A percentile compares a stretch with the other conserved stretches of the same genome.
These are phyloP conservation scores for Chrysogorgia sp. DNA, from an alignment of 92 coral and sea anemone genomes.

Conservation along the genomic window DNA sequence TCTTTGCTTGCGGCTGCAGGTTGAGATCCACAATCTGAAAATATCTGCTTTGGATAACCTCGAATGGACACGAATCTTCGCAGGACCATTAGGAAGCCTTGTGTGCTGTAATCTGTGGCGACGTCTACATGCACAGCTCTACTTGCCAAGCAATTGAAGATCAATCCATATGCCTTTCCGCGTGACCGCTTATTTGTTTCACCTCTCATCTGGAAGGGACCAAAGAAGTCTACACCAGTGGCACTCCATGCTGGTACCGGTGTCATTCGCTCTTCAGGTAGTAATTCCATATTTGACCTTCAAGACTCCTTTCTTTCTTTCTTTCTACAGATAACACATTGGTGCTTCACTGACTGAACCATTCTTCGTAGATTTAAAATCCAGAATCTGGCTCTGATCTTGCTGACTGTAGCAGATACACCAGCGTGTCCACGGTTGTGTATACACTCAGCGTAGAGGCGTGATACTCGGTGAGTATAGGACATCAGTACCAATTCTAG, in stretches of 20 bases:
- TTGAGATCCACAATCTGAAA: conserved; percentile 52
- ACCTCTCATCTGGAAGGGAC: conserved; percentile 53
- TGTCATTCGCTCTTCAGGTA: conserved; percentile 54
- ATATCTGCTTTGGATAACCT: conserved; percentile 54
- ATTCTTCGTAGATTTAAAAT: conserved; percentile 53
- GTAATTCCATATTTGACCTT: conserved; percentile 18
- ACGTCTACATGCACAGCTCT: conserved; percentile 59
- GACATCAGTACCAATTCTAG: conserved; percentile 60
- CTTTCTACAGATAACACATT: conserved; percentile 56
- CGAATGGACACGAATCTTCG: conserved; percentile 60
- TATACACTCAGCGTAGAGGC: conserved; percentile 52
- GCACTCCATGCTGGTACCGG: conserved; percentile 60
- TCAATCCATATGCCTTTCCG: conserved; percentile 60
- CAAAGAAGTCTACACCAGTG: conserved; percentile 66
- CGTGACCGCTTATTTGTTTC: conserved; percentile 56
- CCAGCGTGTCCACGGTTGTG: conserved; percentile 59
- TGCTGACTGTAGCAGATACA: conserved; percentile 52
- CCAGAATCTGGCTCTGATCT: conserved; percentile 59
- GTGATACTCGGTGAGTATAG: conserved; percentile 52
- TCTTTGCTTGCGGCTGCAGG: conserved; percentile 58
- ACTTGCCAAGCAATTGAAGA: conserved; percentile 60
- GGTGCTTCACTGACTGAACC: conserved; percentile 48
- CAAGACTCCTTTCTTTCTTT: neutral
- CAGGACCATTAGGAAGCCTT: conserved; percentile 59
- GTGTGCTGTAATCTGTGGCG: conserved; percentile 58